Percentiles rank a stretch among this genome's conserved stretches.
Conservation (phyloP, 2,797 vertebrate genomes). For the Psittacula echo region DNA sequence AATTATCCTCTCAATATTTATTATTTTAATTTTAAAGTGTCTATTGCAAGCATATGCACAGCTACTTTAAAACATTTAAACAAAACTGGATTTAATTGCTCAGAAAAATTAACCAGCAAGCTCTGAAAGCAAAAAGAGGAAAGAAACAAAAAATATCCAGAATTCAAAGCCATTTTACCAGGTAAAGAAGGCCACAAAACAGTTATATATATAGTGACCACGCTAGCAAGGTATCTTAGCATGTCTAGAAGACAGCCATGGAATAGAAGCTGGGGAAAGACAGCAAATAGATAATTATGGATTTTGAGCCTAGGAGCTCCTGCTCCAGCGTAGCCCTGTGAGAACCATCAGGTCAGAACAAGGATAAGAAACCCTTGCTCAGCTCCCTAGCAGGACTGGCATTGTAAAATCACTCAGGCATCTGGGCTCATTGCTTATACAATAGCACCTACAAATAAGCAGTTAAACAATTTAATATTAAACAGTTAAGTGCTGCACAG, state of each 20-base stretch:
- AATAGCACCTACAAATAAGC: neutral
- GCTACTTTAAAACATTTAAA: slow-evolving; percentile 36
- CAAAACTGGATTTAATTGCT: slow-evolving; percentile 33
- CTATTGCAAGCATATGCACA: slow-evolving; percentile 10
- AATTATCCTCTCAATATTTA: slow-evolving; percentile 50
- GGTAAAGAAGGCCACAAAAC: neutral
- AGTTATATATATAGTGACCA: neutral
- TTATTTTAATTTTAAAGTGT: slow-evolving; percentile 55
- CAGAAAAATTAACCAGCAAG: slow-evolving; percentile 30
- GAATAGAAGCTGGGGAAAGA: neutral
- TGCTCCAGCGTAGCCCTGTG: neutral
- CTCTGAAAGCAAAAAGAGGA: neutral
- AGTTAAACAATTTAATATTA: slow-evolving; percentile 37
- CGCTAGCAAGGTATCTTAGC: neutral
- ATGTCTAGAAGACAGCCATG: neutral
- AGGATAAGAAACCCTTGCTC: neutral
- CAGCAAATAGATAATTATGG: neutral
- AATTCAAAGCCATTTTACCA: neutral
- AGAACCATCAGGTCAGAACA: neutral
- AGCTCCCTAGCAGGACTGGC: neutral
- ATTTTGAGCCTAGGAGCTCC: neutral
- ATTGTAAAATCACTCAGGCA: neutral
- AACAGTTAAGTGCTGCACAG: neutral
- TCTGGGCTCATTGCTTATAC: neutral
- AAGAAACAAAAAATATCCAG: neutral